Evolutionary conservation across 2,888 invertebrate genomes (phyloP).

Genomic region (Drosophila mettleri): DNA sequence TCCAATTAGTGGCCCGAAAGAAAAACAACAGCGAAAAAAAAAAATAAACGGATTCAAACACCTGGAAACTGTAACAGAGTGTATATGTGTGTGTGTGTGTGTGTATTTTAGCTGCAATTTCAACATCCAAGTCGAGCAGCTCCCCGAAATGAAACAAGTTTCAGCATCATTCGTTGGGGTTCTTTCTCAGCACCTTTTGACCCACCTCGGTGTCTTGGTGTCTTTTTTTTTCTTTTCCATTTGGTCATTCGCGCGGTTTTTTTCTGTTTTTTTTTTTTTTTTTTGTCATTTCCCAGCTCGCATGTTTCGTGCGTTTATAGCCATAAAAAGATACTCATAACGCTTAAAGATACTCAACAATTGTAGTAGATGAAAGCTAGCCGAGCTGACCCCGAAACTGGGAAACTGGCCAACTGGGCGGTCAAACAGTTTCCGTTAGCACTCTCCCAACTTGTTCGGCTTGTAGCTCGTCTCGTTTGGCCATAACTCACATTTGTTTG

Average conservation of each 20-base stretch:
- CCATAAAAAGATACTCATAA: conserved; percentile 66
- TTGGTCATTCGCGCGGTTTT: conserved; percentile 27
- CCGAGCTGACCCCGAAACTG: conserved; percentile 57
- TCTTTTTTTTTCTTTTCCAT: too few relatives aligned
- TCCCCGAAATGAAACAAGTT: conserved; percentile 60
- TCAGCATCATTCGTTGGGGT: conserved; percentile 58
- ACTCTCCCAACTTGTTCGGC: conserved; percentile 54
- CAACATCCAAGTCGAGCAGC: conserved; percentile 29
- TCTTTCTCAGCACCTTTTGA: conserved; percentile 80
- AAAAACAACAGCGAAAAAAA: too few relatives aligned
- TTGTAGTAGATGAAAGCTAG: conserved; percentile 72
- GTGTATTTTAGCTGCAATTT: conserved; percentile 16
- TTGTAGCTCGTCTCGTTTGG: conserved; percentile 58
- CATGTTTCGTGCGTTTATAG: conserved; percentile 55
- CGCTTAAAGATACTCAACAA: conserved; percentile 33
- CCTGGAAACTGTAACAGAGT: conserved; percentile 18
- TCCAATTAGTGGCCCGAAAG: conserved; percentile 16
- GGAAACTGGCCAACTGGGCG: conserved; percentile 54
- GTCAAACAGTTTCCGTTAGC: conserved; percentile 68
- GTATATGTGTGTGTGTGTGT: neutral
- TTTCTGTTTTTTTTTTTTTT: neutral
- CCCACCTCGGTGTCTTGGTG: conserved; percentile 50
- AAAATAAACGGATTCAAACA: conserved; percentile 2
- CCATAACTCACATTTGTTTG: conserved; percentile 36
- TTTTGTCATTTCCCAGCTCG: conserved; percentile 46